Evolutionary conservation across 2,797 vertebrate species (phyloP).

Genomic region (Sandelia bainsii): DNA sequence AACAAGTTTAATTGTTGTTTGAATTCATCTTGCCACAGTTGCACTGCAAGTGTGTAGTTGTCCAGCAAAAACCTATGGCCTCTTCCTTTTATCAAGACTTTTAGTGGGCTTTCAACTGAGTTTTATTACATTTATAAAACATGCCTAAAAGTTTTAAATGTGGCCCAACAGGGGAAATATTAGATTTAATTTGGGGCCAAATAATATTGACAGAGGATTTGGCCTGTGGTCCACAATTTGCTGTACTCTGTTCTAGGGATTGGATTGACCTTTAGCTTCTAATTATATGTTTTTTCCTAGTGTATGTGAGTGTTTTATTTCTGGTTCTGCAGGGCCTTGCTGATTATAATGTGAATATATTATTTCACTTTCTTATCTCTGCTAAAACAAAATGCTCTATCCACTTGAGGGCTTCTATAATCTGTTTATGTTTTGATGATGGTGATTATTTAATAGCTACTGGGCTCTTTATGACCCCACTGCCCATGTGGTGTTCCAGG

Average conservation of each 20-base stretch:
- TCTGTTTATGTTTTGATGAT: conserved; percentile 53
- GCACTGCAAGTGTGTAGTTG: not conserved
- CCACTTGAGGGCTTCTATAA: conserved; percentile 28
- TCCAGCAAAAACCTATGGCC: not conserved
- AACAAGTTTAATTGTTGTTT: not conserved
- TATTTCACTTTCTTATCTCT: conserved; percentile 46
- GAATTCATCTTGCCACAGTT: not conserved
- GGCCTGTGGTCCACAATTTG: not conserved
- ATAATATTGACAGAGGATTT: conserved; percentile 10
- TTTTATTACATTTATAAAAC: not conserved
- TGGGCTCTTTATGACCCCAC: conserved; percentile 33
- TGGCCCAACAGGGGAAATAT: not conserved
- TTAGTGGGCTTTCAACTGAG: not conserved
- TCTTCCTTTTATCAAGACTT: not conserved
- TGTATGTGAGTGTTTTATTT: conserved; percentile 40
- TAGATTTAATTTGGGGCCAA: not conserved
- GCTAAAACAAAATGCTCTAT: conserved; percentile 49
- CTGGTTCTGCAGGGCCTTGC: conserved; percentile 16
- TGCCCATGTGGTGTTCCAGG: conserved; percentile 40
- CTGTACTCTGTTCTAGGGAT: conserved; percentile 5
- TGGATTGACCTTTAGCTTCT: conserved; percentile 46
- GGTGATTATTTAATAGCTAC: conserved; percentile 37
- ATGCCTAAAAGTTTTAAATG: not conserved
- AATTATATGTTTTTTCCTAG: conserved; percentile 38
- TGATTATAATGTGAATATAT: conserved; percentile 45